phyloP scores from a whole-genome alignment of 2,888 invertebrate genomes.

The Graphium colonna region DNA sequence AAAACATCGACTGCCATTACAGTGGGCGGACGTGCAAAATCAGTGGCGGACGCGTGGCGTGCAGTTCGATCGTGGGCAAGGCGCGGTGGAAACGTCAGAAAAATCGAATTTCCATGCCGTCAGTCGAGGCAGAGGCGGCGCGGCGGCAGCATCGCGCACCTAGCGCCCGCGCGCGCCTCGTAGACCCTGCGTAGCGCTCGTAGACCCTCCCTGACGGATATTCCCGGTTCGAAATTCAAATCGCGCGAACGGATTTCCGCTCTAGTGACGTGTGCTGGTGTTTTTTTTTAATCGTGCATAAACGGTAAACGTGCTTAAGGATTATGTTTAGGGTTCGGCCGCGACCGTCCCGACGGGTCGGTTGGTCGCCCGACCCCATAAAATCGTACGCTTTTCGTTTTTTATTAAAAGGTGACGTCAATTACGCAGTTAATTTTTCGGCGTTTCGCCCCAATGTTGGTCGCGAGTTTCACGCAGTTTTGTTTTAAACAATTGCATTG shows the following conservation, averaged over 20 bases:
- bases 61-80: slow-evolving; percentile 77
- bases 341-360: slow-evolving; percentile 52
- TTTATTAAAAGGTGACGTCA: slow-evolving; percentile 76
- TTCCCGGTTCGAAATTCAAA: slow-evolving; percentile 35
- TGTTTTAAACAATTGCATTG: slow-evolving; percentile 53
- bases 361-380: slow-evolving; percentile 57
- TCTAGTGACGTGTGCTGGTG: slow-evolving; percentile 36
- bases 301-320: slow-evolving; percentile 38
- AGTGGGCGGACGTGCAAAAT: slow-evolving; percentile 71
- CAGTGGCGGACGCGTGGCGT: slow-evolving; percentile 65
- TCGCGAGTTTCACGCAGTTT: slow-evolving; percentile 24
- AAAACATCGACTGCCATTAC: slow-evolving; percentile 57
- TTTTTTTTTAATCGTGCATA: slow-evolving; percentile 29
- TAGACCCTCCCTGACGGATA: slow-evolving; percentile 24
- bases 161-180: slow-evolving; percentile 66
- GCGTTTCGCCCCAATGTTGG: slow-evolving; percentile 34
- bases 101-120: slow-evolving; percentile 78
- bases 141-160: slow-evolving; percentile 67
- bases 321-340: slow-evolving; percentile 68
- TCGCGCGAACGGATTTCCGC: slow-evolving; percentile 31
- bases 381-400: slow-evolving; percentile 60
- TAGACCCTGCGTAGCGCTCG: slow-evolving; percentile 30
- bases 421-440: slow-evolving; percentile 53
- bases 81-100: slow-evolving; percentile 79
- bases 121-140: slow-evolving; percentile 76